phyloP scores from a whole-genome alignment of 2,113 vertebrate species.

The Mixornis gularis region DNA sequence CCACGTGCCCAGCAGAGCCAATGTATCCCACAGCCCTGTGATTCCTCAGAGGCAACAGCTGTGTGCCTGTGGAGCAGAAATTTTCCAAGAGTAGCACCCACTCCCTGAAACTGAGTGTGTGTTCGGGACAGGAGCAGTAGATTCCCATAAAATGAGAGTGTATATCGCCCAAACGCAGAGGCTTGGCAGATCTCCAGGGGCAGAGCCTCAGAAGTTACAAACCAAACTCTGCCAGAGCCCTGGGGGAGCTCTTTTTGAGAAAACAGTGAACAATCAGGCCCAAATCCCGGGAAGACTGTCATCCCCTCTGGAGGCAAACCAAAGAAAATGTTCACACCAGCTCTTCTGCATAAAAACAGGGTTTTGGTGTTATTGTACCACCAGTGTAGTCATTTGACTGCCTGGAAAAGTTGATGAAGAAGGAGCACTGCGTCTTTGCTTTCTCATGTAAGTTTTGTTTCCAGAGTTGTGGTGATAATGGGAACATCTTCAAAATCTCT shows the following conservation, averaged over 20 bases:
- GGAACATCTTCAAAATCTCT: not conserved
- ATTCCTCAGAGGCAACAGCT: not conserved
- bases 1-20: accelerated
- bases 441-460: not conserved
- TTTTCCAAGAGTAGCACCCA: not conserved
- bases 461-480: not conserved
- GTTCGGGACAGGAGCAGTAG: not conserved
- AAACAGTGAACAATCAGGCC: conserved; percentile 13
- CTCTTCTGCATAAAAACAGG: not conserved
- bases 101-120: not conserved
- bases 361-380: not conserved
- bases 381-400: not conserved
- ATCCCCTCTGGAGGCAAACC: conserved; percentile 26
- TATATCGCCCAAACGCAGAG: not conserved
- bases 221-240: conserved; percentile 10
- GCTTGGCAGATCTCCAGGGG: conserved; percentile 10
- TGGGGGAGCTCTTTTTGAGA: conserved; percentile 2
- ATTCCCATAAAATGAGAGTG: not conserved
- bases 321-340: conserved; percentile 16
- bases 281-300: conserved; percentile 6
- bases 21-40: not conserved
- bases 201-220: conserved; percentile 5
- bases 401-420: not conserved
- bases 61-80: not conserved
- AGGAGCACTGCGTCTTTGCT: not conserved